Percentiles rank a stretch among this genome's conserved stretches.
phyloP scores from a whole-genome alignment of 2,888 invertebrate species.

The Tetramorium bicarinatum region DNA sequence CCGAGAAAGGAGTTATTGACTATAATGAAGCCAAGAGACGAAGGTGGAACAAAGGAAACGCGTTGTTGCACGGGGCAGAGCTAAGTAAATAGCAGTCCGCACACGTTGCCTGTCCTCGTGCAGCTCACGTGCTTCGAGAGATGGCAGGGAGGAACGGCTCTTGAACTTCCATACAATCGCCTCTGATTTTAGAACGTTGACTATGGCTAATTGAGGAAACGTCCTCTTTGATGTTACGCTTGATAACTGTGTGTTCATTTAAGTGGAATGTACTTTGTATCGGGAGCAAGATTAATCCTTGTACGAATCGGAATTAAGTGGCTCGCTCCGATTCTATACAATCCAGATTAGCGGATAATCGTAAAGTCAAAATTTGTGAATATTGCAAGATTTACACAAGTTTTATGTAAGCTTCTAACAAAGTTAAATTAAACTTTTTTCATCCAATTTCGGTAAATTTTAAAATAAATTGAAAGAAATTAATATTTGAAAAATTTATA shows the following conservation, averaged over 20 bases:
- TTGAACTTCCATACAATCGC: conserved; percentile 43
- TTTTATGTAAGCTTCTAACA: not conserved
- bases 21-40: conserved; percentile 40
- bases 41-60: conserved; percentile 59
- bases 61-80: conserved; percentile 28
- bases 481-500: not conserved
- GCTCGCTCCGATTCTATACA: not conserved
- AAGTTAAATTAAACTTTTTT: conserved; percentile 21
- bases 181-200: conserved; percentile 50
- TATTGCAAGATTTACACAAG: not conserved
- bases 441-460: not conserved
- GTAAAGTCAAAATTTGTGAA: not conserved
- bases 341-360: not conserved
- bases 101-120: conserved; percentile 34
- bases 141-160: conserved; percentile 1
- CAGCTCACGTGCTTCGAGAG: conserved; percentile 17
- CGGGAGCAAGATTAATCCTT: not conserved
- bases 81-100: conserved; percentile 51
- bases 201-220: conserved; percentile 42
- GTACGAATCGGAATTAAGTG: not conserved
- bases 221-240: conserved; percentile 12
- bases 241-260: conserved; percentile 1
- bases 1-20: conserved; percentile 55
- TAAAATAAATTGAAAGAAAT: no score
- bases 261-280: not conserved